These are phyloP conservation scores for Halichoerus grypus DNA, from an alignment of 2,113 vertebrate genomes.

Conservation along the genomic window DNA sequence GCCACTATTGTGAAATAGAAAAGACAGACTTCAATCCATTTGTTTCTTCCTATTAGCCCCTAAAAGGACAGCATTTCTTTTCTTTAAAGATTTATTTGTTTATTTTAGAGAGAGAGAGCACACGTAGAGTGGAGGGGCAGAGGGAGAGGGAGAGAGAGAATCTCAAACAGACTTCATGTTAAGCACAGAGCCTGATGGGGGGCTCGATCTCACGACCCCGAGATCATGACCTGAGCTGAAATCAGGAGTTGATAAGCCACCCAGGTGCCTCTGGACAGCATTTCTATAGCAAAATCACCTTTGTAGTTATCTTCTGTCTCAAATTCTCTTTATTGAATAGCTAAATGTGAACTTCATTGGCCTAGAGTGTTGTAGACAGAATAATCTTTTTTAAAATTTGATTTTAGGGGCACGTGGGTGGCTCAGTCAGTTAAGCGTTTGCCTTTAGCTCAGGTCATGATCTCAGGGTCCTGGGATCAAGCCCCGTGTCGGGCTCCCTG, in stretches of 20 bases:
- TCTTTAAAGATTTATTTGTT: no score
- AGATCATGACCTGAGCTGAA: not conserved
- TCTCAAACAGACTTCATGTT: no score
- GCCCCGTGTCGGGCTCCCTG: not conserved
- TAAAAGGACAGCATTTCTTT: not conserved
- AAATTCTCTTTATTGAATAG: not conserved
- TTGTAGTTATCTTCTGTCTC: slow-evolving; percentile 9
- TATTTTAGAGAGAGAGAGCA: no score
- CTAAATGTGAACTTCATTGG: not conserved
- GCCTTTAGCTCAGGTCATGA: not conserved
- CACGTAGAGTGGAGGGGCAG: no score
- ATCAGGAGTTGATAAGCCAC: not conserved
- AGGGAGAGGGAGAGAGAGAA: no score
- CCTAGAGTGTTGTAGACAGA: not conserved
- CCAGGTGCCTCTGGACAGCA: not conserved
- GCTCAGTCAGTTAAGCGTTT: not conserved
- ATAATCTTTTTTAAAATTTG: not conserved
- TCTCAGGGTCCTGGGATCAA: not conserved
- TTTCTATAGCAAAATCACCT: not conserved
- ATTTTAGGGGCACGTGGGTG: not conserved
- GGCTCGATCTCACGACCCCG: not conserved
- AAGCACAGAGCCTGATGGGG: not conserved
- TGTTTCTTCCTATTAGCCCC: not conserved
- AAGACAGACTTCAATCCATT: slow-evolving; percentile 9
- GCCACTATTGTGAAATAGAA: not conserved